Conservation (phyloP, 2,888 invertebrate species). For the Gryllus longicercus region DNA sequence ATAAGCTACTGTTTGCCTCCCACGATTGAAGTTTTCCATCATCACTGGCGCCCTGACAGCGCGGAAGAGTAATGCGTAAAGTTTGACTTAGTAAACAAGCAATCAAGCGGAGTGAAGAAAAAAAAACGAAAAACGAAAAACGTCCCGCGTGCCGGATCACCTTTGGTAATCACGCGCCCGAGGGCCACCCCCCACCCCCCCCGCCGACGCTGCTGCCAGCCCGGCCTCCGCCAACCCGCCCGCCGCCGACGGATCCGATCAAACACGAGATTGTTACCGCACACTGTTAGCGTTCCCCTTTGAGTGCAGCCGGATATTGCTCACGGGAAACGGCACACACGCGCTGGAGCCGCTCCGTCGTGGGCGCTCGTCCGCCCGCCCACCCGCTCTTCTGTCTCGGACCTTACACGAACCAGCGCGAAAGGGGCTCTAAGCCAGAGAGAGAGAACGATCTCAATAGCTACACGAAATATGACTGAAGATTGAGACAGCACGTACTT, state of each 20-base stretch:
- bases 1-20: conserved; percentile 25
- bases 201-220: not conserved
- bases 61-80: conserved; percentile 17
- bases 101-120: conserved; percentile 5
- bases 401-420: no score
- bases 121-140: not conserved
- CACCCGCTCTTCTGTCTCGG: no score
- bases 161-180: not conserved
- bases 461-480: no score
- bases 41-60: conserved; percentile 8
- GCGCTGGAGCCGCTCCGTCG: not conserved
- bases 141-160: not conserved
- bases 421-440: no score
- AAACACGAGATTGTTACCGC: conserved; percentile 17
- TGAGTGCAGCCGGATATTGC: conserved; percentile 5
- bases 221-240: not conserved
- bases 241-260: not conserved
- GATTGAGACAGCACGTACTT: no score
- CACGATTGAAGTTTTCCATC: conserved; percentile 20
- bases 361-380: no score
- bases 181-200: not conserved
- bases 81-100: conserved; percentile 17
- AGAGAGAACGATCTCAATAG: no score
- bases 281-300: not conserved
- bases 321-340: not conserved